Base-by-base conservation (phyloP, 2,888 invertebrate species). In the Idaea biselata region DNA sequence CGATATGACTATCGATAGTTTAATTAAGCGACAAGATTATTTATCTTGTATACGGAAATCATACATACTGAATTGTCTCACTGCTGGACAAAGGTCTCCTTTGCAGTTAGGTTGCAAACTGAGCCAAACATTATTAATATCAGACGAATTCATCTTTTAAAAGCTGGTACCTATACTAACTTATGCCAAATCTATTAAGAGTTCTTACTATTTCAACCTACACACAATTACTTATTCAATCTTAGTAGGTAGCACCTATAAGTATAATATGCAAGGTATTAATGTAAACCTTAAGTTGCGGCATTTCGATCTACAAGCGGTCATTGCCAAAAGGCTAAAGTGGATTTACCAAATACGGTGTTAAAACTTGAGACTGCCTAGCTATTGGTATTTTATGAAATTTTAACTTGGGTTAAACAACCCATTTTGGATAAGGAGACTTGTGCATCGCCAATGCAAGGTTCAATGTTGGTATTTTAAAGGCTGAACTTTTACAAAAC, bases 241-340 rank as follows among this genome's bases (percentile, higher is more conserved):
- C 25, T 25, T 3, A 25, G 25, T 33, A 33, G 33, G 14, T 33
- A 44, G 44, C 25, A 44, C 1, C 44, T 44, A 14, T 3, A 33
- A 11, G 14, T 14, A 14, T 44, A 44, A 11, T 8, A 44, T 6
- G 44, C 3, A 14, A 33, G 33, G 33, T 33, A 33, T 11, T 33
- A 33, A 44, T 44, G 6, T 8, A 44, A 44, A 44, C 44, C 14
- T 44, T 14, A 73, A 65, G 76, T 76, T 77, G 77, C 76, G 79
- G 76, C 79, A 79, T 81, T 83, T 80, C 74, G 75, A 82, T 83
- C 76, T 74, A 74, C 76, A 83, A 83, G 85, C 84, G 87, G 89
- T 88, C 89, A 88, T 88, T 89, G 87, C 88, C 91, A 89, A 92
- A 91, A 89, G 82, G 78, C 81, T 82, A 78, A 87, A 83, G 84